Conservation (phyloP, 2,113 vertebrate genomes). For the Eudyptes chrysolophus region DNA sequence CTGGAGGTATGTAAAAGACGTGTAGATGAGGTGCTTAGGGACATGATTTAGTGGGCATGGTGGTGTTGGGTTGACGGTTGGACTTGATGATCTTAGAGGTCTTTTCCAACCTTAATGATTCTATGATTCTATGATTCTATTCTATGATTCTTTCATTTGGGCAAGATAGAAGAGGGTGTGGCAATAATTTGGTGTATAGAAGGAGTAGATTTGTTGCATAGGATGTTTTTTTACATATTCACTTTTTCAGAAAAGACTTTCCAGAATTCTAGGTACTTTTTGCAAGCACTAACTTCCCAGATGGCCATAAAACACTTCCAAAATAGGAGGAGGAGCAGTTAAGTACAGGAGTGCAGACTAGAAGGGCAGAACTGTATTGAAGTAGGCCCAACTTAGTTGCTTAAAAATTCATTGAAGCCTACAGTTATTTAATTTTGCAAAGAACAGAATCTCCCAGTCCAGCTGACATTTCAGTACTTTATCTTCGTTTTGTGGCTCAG, state of each 20-base stretch:
- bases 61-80: too few relatives aligned
- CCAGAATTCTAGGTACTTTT: not conserved
- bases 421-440: constrained; percentile 9
- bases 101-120: too few relatives aligned
- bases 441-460: not conserved
- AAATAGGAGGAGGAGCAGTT: not conserved
- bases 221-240: not conserved
- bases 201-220: not conserved
- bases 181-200: not conserved
- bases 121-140: too few relatives aligned
- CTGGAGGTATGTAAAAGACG: too few relatives aligned
- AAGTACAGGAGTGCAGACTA: not conserved
- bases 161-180: not conserved
- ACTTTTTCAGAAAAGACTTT: not conserved
- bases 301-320: not conserved
- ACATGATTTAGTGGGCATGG: too few relatives aligned
- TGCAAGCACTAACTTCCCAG: not conserved
- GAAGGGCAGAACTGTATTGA: not conserved
- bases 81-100: too few relatives aligned
- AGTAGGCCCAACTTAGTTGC: not conserved
- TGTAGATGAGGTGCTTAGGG: too few relatives aligned
- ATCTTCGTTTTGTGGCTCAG: not conserved
- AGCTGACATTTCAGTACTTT: not conserved
- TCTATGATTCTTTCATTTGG: not conserved
- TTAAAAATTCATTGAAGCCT: constrained; percentile 36